Evolutionary conservation across 2,888 invertebrate genomes (phyloP), one percentile per base, ranked within the genome.

Genomic region (Tachystola acroxantha): DNA sequence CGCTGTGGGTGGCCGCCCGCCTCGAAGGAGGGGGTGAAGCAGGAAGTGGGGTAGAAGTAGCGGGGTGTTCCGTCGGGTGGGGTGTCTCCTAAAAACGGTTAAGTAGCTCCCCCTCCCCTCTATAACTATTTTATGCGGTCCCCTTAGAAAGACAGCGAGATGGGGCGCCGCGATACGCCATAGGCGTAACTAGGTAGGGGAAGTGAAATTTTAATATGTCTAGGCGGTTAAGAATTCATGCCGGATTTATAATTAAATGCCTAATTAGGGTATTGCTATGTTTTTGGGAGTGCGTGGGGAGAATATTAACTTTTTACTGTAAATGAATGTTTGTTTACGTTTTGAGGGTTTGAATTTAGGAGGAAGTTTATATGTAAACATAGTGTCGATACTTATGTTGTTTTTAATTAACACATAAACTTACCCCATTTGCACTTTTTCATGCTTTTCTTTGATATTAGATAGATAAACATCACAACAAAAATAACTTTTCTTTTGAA

Each of bases 71-170:
- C 74, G 71, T 61, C 64, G 72, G 73, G 74, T 50, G 81, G 85
- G 85, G 84, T 75, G 81, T 79, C 84, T 81, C 84, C 85, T 85
- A 85, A 86, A 86, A 86, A 86, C 85, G 82, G 84, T 81, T 84
- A 85, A 86, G 85, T 85, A 85, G 85, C 84, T 77, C 73, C 78
- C 80, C 79, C 80, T 70, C 64, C 74, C 71, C 79, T 77, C 77
- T 78, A 82, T 85, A 85, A 86, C 85, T 86, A 86, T 85, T 86
- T 86, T 86, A 86, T 85, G 82, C 67, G 79, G 85, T 82, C 84
- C 85, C 85, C 84, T 84, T 80, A 78, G 80, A 85, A 86, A 86
- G 85, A 86, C 84, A 80, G 78, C 76, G 65, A 77, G 82, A 81
- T 78, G 79, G 80, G 80, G 74, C 70, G 74, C 70, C 49, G 51